Percentiles rank a stretch among this genome's conserved stretches.
Evolutionary conservation across 1,140 invertebrate species (phyloP).

Genomic region (Drosophila saltans): DNA sequence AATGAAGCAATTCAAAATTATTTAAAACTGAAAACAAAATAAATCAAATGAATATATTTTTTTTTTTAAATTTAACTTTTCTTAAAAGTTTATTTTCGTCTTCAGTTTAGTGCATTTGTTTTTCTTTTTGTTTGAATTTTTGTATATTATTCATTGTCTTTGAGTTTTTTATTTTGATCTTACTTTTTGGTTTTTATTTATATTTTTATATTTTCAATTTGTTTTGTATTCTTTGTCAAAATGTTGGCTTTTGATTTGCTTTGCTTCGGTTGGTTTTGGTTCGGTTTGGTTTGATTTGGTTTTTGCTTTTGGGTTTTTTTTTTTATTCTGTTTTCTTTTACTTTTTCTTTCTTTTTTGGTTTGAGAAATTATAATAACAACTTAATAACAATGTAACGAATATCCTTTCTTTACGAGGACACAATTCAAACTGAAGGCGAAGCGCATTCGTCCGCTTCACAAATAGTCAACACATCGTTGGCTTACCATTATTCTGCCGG

Average conservation of each 20-base stretch:
- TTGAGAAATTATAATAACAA: slow-evolving; percentile 83
- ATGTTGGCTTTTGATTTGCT: slow-evolving; percentile 50
- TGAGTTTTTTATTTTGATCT: slow-evolving; percentile 37
- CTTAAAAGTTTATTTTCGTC: not conserved
- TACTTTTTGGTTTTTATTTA: slow-evolving; percentile 36
- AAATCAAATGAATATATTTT: too few relatives aligned
- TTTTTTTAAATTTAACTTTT: slow-evolving; percentile 28
- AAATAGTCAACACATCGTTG: slow-evolving; percentile 79
- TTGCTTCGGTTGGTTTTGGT: slow-evolving; percentile 46
- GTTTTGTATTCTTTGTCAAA: slow-evolving; percentile 47
- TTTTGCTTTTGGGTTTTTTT: slow-evolving; percentile 37
- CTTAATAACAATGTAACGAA: slow-evolving; percentile 84
- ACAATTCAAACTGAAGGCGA: slow-evolving; percentile 83
- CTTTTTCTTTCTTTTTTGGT: slow-evolving; percentile 64
- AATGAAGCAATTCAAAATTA: too few relatives aligned
- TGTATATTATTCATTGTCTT: slow-evolving; percentile 18
- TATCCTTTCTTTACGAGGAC: slow-evolving; percentile 83
- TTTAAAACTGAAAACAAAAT: too few relatives aligned
- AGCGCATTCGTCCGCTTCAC: slow-evolving; percentile 74
- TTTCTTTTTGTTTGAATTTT: slow-evolving; percentile 38
- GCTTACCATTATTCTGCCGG: slow-evolving; percentile 70
- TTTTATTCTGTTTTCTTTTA: slow-evolving; percentile 23
- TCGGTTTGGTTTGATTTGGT: slow-evolving; percentile 30
- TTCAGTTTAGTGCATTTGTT: slow-evolving; percentile 13
- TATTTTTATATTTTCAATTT: not conserved